Evolutionary conservation across 1,140 invertebrate genomes (phyloP), one percentile per base, ranked within the genome.

Genomic region (Trypoxylus dichotomus): DNA sequence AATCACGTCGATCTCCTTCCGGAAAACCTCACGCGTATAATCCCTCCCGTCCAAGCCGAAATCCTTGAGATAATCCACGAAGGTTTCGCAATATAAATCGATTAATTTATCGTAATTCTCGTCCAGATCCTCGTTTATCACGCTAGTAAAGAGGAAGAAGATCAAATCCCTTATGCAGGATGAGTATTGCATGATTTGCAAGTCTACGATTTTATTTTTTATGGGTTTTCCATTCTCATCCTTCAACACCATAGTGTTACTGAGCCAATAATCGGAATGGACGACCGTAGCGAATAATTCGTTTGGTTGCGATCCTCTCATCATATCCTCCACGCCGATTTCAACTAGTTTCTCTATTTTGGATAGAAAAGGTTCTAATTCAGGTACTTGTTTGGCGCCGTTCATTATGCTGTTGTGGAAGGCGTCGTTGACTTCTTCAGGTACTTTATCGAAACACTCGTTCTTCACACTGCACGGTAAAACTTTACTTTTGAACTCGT

Each of bases 251-350:
- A 93, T 86, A 0, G 91, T 86, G 79, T 93, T 93, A 80, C 91
- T 92, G 3, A 88, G 84, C 91, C 91, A 92, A 60, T 91, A 87
- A 83, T 92, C 92, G 0, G 87, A 85, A 74, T 92, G 92, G 2
- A 87, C 83, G 24, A 90, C 87, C 0, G 87, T 89, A 0, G 86
- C 87, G 84, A 88, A 91, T 0, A 86, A 84, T 72, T 89, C 86
- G 0, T 83, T 81, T 0, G 85, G 84, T 0, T 75, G 42, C 1
- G 79, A 75, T 1, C 79, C 21, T 81, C 85, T 83, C 76, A 76
- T 13, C 24, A 81, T 42, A 82, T 80, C 74, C 2, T 77, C 79
- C 3, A 75, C 75, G 5, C 79, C 82, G 77, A 80, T 58, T 32
- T 73, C 74, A n/a, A 77, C 79, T 19, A 81, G n/a, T 19, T 73